phyloP scores from a whole-genome alignment of 2,797 vertebrate species.

The Pangasius mekongensis region DNA sequence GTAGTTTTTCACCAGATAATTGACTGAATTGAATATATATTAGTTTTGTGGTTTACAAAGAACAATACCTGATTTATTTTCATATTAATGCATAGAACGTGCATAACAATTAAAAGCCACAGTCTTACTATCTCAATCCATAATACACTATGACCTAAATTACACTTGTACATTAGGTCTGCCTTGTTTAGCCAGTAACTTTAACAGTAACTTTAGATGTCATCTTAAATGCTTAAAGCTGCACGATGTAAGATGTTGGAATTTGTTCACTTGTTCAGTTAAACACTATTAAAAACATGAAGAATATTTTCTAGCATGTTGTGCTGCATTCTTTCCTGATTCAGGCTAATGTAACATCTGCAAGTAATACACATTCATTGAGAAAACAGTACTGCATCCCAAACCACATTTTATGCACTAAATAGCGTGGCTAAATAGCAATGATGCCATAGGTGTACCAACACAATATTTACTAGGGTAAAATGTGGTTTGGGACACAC shows the following conservation, averaged over 20 bases:
- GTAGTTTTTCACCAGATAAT: not conserved
- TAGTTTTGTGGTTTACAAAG: not conserved
- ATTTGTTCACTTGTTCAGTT: not conserved
- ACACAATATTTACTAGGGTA: too few relatives aligned
- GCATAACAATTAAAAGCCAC: not conserved
- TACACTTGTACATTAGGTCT: not conserved
- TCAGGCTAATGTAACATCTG: too few relatives aligned
- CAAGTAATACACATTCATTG: too few relatives aligned
- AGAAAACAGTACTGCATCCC: too few relatives aligned
- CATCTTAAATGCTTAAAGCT: not conserved
- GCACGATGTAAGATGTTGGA: not conserved
- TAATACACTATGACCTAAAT: not conserved
- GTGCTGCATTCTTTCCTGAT: too few relatives aligned
- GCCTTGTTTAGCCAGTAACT: not conserved
- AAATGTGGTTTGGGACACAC: not conserved
- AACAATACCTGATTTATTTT: not conserved
- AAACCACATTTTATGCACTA: not conserved
- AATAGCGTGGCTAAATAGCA: not conserved
- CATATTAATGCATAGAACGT: not conserved
- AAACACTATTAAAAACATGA: too few relatives aligned
- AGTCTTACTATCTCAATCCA: too few relatives aligned
- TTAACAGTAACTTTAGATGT: not conserved
- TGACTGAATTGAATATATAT: not conserved
- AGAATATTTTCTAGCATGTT: too few relatives aligned
- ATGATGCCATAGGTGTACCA: too few relatives aligned